Base-by-base conservation (phyloP, 2,888 invertebrate species). In the Synanthedon tipuliformis region DNA sequence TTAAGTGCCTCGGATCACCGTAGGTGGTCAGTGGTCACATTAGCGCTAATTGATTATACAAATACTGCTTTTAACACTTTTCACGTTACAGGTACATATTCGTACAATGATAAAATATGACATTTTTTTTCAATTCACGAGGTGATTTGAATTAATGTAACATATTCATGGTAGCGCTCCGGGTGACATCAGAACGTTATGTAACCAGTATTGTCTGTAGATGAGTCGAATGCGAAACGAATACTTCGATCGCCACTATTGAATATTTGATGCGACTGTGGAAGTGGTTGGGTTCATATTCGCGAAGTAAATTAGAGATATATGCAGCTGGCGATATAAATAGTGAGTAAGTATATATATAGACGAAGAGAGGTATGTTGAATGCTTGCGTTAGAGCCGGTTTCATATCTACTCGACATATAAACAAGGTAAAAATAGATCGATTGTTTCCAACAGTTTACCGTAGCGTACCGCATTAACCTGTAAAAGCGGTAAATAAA, bases 401-500 rank as follows among this genome's bases (percentile, higher is more conserved):
- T 40, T 23, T 34, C 50, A 50, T 50, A 50, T 50, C 50, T 63
- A 66, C 60, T 62, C 56, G 52, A 56, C 61, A 61, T 71, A 67
- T 77, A 75, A 75, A 75, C 75, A 69, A 56, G 61, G 60, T 70
- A 69, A 74, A 81, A 81, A 79, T 81, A 82, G 69, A 71, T 59
- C 64, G 69, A 78, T 83, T 79, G 80, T 82, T 83, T 78, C 75
- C 58, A 66, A 61, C 61, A 71, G 78, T 81, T 76, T 74, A 78
- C 74, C 66, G 69, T 67, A 61, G 34, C 71, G 63, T 66, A 63
- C 73, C 75, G 70, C 78, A 81, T 80, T 75, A 81, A 78, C 81
- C 79, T 77, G 78, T 72, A 72, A 72, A 69, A 65, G 72, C 73
- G 73, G 79, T 82, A 81, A 82, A 84, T 83, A 85, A 79, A 73